Evolutionary conservation across 2,797 vertebrate species (phyloP).

Genomic region (Xenentodon cancila): DNA sequence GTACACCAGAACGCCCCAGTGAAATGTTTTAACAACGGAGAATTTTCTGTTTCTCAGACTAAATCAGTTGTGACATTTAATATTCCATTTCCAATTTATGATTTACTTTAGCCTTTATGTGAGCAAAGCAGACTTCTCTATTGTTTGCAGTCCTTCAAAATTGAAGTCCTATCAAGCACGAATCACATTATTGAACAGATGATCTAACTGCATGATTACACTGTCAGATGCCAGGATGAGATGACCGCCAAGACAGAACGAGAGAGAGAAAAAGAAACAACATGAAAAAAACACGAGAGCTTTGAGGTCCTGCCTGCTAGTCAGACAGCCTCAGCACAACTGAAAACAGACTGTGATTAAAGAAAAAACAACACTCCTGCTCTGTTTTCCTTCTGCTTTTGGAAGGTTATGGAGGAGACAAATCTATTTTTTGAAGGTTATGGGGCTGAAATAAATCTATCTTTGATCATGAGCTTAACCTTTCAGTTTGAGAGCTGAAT

Average conservation of each 20-base stretch:
- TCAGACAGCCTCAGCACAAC: constrained; percentile 6
- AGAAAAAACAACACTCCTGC: background rate
- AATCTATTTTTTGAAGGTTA: too few species aligned
- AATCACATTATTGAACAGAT: constrained; percentile 43
- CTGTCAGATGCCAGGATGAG: constrained; percentile 27
- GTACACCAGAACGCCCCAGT: constrained; percentile 13
- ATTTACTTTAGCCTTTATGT: constrained; percentile 44
- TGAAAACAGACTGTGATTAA: constrained; percentile 9
- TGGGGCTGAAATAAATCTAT: too few species aligned
- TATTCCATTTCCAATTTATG: constrained; percentile 48
- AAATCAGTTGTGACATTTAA: constrained; percentile 64
- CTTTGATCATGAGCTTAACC: too few species aligned
- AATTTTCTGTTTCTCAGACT: constrained; percentile 21
- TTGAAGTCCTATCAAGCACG: constrained; percentile 40
- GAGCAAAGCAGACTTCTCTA: constrained; percentile 29
- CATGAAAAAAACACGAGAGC: too few species aligned
- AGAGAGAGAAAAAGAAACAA: background rate
- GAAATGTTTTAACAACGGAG: constrained; percentile 31
- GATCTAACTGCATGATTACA: constrained; percentile 25
- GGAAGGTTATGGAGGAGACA: too few species aligned
- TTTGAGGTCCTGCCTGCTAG: constrained; percentile 15
- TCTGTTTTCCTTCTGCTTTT: background rate
- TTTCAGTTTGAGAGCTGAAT: too few species aligned
- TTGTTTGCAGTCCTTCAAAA: constrained; percentile 40
- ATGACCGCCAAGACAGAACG: constrained; percentile 21